These are phyloP conservation scores for fruit fly (Drosophila melanogaster) DNA, from an alignment of 1,140 invertebrate genomes.

Conservation along the genomic window Release_6_plus_ISO1_MT NC_004354.4:21091001-21091500, in stretches of 20 bases:
- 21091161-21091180: background rate
- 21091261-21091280: no score
- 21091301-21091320: background rate
- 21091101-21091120: no score
- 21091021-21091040: background rate
- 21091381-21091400: background rate
- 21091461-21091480: background rate
- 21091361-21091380: no score
- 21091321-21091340: background rate
- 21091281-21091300: no score
- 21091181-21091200: no score
- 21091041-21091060: background rate
- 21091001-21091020: background rate
- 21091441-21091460: constrained; percentile 19
- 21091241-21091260: no score
- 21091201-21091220: no score
- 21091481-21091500: background rate
- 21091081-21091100: no score
- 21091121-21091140: no score
- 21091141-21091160: no score
- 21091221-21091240: no score
- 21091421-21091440: background rate
- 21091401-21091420: constrained; percentile 4
- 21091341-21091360: background rate
- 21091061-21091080: background rate